Base-by-base conservation (phyloP, 2,113 vertebrate genomes). In the Alethe diademata region DNA sequence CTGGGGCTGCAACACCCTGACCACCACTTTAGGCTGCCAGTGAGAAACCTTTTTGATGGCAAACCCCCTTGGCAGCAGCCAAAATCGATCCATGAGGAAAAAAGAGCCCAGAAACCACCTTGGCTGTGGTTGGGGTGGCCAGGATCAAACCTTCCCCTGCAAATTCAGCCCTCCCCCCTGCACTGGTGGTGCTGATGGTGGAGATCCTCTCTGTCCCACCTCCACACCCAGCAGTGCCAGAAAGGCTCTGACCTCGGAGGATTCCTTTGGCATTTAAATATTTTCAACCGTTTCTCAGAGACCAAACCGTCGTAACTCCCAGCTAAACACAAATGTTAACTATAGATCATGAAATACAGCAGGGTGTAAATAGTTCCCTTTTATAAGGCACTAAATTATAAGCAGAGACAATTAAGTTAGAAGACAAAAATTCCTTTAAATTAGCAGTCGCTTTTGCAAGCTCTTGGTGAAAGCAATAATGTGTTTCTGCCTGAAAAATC, bases 271-370 rank as follows among this genome's bases (percentile, higher is more conserved):
- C 57, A 38, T 80, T 91, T 64, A 58, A 85, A 38, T 75, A 56
- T 75, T 67, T 91, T n/a, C 69, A 91, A 6, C 20, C 4, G 3
- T 91, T 87, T 93, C 57, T 78, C 53, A 40, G 56, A 51, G 35
- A 24, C 11, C 14, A 16, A 89, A 36, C 0, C 6, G 60, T 69
- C 2, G 4, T 79, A 95, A 88, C 79, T 88, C 62, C 74, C 78
- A 61, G 84, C 74, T 87, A 87, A 87, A 90, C 61, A 85, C 74
- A 58, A 86, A 62, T 12, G 57, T 84, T 81, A 92, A 80, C 89
- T 94, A 85, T 82, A 84, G 95, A 96, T 92, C 93, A 92, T 62
- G 88, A 92, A 88, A 89, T 93, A 88, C 58, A 86, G 80, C 5
- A 0, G 40, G 57, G 65, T 1, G 22, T 94, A 91, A 93, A 93